Percentiles rank a stretch among this genome's conserved stretches.
Evolutionary conservation across 2,797 vertebrate genomes (phyloP).

Genomic region (Pangasius macronema): DNA sequence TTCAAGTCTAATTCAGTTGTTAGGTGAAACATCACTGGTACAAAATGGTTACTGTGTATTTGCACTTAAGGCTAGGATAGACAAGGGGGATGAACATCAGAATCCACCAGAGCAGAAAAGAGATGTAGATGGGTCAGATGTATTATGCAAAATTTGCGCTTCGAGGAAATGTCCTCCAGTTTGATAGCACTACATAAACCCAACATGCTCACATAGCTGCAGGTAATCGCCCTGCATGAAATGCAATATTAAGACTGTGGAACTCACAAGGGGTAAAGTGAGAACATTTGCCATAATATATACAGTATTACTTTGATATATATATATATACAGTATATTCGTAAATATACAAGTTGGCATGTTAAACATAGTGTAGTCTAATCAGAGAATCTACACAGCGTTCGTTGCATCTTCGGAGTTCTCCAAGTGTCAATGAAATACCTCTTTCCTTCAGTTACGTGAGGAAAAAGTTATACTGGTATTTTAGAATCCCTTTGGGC

Average conservation of each 20-base stretch:
- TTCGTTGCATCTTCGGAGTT: background rate
- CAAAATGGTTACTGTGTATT: background rate
- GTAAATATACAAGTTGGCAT: background rate
- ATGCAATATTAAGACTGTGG: background rate
- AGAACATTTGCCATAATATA: background rate
- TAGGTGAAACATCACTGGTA: background rate
- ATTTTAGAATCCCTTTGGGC: background rate
- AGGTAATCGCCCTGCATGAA: background rate
- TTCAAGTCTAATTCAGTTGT: background rate
- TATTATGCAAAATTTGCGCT: constrained; percentile 54
- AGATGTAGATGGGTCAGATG: constrained; percentile 28
- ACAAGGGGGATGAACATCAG: background rate
- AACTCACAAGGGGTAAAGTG: background rate
- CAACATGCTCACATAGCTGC: constrained; percentile 1
- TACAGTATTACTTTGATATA: too few species aligned
- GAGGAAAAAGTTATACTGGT: background rate
- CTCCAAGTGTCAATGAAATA: background rate
- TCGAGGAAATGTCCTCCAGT: constrained; percentile 42
- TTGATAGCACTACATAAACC: constrained; percentile 38
- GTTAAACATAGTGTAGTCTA: background rate
- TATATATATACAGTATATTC: too few species aligned
- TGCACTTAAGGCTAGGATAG: background rate
- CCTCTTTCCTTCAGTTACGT: background rate
- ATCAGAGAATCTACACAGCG: background rate
- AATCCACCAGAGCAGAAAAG: background rate